Conservation (phyloP, 2,888 invertebrate genomes). For the Drosophila pseudotalamancana region DNA sequence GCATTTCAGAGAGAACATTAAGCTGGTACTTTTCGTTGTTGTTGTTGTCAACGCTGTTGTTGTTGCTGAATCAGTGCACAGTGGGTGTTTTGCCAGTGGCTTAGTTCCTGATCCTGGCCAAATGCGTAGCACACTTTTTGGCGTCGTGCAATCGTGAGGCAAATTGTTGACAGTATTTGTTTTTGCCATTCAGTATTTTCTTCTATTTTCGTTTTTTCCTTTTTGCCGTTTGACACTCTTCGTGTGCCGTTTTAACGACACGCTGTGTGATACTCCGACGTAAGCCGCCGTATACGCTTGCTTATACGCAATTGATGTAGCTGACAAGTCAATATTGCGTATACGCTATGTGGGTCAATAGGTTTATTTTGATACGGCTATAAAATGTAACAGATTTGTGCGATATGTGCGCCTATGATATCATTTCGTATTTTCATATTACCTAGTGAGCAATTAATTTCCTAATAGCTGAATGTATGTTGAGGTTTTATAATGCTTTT, state of each 20-base stretch:
- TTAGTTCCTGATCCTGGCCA: constrained; percentile 42
- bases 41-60: background rate
- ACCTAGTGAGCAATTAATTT: too few relatives aligned
- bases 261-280: constrained; percentile 3
- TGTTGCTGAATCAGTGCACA: constrained; percentile 36
- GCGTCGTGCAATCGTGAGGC: constrained; percentile 4
- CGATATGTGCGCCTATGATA: background rate
- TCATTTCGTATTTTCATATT: background rate
- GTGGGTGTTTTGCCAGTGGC: constrained; percentile 38
- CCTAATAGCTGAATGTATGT: too few relatives aligned
- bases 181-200: background rate
- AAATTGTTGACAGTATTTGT: constrained; percentile 14
- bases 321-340: constrained; percentile 21
- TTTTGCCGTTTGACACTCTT: background rate
- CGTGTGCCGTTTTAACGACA: constrained; percentile 12
- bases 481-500: background rate
- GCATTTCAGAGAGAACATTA: constrained; percentile 31
- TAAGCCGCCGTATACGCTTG: too few relatives aligned
- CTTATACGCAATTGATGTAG: constrained; percentile 7
- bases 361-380: constrained; percentile 13
- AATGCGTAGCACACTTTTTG: constrained; percentile 46
- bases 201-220: constrained; percentile 9
- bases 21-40: constrained; percentile 9
- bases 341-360: constrained; percentile 44
- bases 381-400: background rate